These are phyloP conservation scores for Trematocara caparti DNA, from an alignment of 2,797 vertebrate species.

Conservation along the genomic window DNA sequence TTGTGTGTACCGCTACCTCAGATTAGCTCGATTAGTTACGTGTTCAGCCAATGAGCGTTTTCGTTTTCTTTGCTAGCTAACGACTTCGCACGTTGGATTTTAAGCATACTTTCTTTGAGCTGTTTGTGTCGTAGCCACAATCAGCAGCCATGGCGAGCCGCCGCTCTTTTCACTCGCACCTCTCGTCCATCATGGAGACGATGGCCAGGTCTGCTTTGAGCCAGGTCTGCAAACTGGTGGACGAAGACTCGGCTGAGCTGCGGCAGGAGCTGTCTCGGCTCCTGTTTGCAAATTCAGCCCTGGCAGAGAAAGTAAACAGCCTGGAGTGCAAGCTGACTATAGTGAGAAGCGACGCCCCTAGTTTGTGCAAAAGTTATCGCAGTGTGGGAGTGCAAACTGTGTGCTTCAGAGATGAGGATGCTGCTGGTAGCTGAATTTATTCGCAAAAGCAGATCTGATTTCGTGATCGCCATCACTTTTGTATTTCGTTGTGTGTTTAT, in stretches of 20 bases:
- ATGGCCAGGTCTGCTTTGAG: conserved; percentile 60
- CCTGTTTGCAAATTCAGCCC: conserved; percentile 47
- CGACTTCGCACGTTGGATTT: not conserved
- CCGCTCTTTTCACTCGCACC: conserved; percentile 56
- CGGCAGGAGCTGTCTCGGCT: conserved; percentile 59
- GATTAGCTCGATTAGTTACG: not conserved
- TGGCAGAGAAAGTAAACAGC: conserved; percentile 54
- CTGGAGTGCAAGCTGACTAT: conserved; percentile 56
- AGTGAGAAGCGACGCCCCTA: conserved; percentile 18
- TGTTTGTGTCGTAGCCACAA: not conserved
- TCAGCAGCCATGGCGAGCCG: conserved; percentile 34
- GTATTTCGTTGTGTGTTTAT: not conserved
- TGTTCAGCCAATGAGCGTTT: not conserved
- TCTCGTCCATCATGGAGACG: conserved; percentile 71
- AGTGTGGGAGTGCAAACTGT: conserved; percentile 60
- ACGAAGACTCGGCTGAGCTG: conserved; percentile 65
- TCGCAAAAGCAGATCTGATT: not conserved
- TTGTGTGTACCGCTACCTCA: not conserved
- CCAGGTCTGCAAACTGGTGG: conserved; percentile 69
- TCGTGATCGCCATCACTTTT: not conserved
- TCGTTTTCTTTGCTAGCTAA: not conserved
- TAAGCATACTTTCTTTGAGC: no score
- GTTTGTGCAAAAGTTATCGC: conserved; percentile 33
- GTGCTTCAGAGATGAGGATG: conserved; percentile 3
- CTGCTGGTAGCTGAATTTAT: conserved; percentile 2